Evolutionary conservation across 2,113 vertebrate genomes (phyloP).

Genomic region (Beaufortia kweichowensis): DNA sequence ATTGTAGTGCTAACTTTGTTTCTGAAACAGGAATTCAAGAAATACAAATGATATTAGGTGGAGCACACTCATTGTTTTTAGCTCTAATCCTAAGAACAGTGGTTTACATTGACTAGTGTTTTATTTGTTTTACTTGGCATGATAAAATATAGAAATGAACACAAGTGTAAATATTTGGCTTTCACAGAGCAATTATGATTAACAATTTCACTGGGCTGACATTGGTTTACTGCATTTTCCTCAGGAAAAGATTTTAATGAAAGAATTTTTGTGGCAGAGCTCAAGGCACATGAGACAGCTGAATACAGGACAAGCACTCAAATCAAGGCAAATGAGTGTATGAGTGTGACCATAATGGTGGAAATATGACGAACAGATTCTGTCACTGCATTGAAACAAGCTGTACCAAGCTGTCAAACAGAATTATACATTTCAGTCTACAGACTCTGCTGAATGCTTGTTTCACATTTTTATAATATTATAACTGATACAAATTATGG

Average conservation of each 20-base stretch:
- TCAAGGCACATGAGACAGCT: background rate
- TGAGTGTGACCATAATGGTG: background rate
- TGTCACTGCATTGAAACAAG: slow-evolving; percentile 17
- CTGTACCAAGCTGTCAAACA: slow-evolving; percentile 24
- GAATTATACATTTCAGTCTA: no score
- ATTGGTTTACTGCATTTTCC: slow-evolving; percentile 1
- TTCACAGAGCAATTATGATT: background rate
- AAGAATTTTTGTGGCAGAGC: slow-evolving; percentile 10
- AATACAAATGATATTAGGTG: no score
- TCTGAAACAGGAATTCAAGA: no score
- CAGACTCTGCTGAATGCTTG: no score
- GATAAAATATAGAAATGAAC: background rate
- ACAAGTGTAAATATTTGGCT: background rate
- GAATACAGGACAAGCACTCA: background rate
- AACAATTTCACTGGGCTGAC: background rate
- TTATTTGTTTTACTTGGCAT: background rate
- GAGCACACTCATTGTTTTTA: no score
- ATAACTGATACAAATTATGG: no score
- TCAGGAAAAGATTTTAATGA: slow-evolving; percentile 19
- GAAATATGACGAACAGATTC: slow-evolving; percentile 29
- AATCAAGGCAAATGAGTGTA: slow-evolving; percentile 17
- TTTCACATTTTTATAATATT: no score
- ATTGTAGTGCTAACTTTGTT: no score
- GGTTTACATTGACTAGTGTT: no score
- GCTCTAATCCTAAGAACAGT: no score